Base-by-base conservation (phyloP, 1,140 invertebrate species). In the Brachionus rubens region DNA sequence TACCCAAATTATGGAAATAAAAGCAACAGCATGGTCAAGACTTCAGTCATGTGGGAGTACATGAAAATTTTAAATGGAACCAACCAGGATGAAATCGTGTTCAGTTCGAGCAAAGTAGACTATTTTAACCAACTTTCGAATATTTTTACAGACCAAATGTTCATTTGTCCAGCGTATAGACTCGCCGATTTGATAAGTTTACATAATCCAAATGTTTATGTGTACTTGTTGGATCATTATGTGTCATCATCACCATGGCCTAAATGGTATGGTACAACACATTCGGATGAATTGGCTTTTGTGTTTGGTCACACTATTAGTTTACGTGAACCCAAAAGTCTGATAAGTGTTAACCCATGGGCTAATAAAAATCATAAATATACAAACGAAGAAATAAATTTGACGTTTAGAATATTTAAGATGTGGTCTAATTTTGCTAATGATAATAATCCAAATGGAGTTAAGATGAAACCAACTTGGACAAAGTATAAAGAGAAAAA, bases 141-240 rank as follows among this genome's bases (percentile, higher is more conserved):
- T 43, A 16, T 41, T 14, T 10, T 67, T n/a, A 94, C 94, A 1
- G 95, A 98, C 84, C 94, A 92, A 81, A 92, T 95, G 79, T 98
- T 98, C 83, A 93, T 93, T 0, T 98, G 95, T 85, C 90, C 91
- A 80, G 91, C 96, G 30, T 95, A 95, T 83, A 91, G 96, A 81
- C 93, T 94, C 80, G 92, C 93, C 1, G 88, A 91, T 79, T 86
- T 90, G 16, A 96, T 96, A 81, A 90, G 94, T 21, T 91, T 92
- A 2, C 91, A 90, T 81, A 78, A 78, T 47, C 81, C 4, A 2
- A n/a, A 91, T 79, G 92, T 95, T 19, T 98, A 92, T 85, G 94
- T 93, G 88, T 98, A 98, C 83, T 93, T 93, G 81, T 98, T 92
- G 83, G 92, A 90, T 77, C 92, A 97, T 81, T 89, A 1, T 16